These are phyloP conservation scores for Zaprionus lachaisei DNA, from an alignment of 1,140 invertebrate species.

Conservation along the genomic window DNA sequence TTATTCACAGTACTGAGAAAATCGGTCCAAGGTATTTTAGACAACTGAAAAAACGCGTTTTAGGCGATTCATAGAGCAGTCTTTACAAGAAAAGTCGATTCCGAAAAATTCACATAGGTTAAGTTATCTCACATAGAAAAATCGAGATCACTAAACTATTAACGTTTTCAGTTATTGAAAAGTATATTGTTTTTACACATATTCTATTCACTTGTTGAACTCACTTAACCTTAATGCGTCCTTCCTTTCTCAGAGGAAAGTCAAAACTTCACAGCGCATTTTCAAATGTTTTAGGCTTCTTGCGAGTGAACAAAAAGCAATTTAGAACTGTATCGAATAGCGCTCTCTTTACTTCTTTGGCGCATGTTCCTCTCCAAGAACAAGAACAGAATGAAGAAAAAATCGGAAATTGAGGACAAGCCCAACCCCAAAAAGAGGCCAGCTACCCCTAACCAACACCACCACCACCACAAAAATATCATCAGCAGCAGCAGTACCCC, in stretches of 20 bases:
- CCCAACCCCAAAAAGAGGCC: conserved; percentile 3
- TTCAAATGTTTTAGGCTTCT: too few relatives aligned
- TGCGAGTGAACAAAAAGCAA: too few relatives aligned
- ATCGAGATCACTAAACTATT: too few relatives aligned
- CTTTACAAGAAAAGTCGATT: conserved; percentile 1
- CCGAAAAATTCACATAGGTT: neutral
- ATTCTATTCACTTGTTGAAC: too few relatives aligned
- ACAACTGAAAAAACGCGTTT: neutral
- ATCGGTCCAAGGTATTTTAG: neutral
- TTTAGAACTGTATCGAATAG: neutral
- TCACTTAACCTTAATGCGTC: too few relatives aligned
- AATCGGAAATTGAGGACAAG: conserved; percentile 27
- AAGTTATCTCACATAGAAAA: neutral
- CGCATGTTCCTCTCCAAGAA: conserved; percentile 27
- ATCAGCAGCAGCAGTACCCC: neutral
- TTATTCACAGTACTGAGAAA: neutral
- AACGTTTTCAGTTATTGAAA: too few relatives aligned
- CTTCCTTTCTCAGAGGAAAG: too few relatives aligned
- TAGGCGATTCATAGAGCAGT: neutral
- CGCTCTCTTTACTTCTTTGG: neutral
- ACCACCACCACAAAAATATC: neutral
- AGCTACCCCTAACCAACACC: neutral
- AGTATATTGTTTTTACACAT: too few relatives aligned
- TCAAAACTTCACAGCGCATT: too few relatives aligned
- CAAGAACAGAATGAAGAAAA: conserved; percentile 4